These are phyloP conservation scores for Acrocephalus kingi DNA, from an alignment of 2,113 vertebrate species.

Conservation along the genomic window DNA sequence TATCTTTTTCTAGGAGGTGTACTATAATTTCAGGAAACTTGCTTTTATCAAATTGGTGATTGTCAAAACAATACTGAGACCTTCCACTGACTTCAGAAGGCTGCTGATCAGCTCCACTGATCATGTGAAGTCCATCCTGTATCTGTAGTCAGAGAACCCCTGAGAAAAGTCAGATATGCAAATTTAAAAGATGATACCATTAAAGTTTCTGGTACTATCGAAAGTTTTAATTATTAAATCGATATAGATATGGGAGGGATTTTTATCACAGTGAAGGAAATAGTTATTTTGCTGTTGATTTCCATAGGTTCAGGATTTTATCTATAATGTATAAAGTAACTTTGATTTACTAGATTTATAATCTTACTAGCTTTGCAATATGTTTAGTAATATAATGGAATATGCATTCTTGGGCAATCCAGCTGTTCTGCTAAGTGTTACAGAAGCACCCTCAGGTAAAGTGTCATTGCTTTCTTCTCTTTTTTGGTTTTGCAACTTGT, in stretches of 20 bases:
- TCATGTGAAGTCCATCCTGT: neutral
- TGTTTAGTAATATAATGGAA: neutral
- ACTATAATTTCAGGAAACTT: neutral
- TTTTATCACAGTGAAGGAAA: neutral
- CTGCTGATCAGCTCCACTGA: neutral
- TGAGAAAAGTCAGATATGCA: neutral
- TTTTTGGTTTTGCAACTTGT: neutral
- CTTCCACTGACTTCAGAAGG: neutral
- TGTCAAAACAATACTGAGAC: neutral
- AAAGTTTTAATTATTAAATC: neutral
- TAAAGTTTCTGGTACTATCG: neutral
- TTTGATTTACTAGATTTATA: neutral
- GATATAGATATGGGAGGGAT: neutral
- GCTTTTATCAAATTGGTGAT: neutral
- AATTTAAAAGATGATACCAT: neutral
- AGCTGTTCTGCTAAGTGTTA: neutral
- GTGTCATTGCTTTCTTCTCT: neutral
- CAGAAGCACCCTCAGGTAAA: neutral
- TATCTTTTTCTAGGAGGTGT: neutral
- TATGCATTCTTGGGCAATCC: neutral
- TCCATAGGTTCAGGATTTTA: neutral
- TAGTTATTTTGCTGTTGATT: neutral
- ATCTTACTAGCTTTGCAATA: neutral
- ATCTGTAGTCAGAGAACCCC: neutral
- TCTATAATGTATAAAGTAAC: neutral